Evolutionary conservation across 2,797 vertebrate genomes (phyloP).

Genomic region (Saxicola maurus): DNA sequence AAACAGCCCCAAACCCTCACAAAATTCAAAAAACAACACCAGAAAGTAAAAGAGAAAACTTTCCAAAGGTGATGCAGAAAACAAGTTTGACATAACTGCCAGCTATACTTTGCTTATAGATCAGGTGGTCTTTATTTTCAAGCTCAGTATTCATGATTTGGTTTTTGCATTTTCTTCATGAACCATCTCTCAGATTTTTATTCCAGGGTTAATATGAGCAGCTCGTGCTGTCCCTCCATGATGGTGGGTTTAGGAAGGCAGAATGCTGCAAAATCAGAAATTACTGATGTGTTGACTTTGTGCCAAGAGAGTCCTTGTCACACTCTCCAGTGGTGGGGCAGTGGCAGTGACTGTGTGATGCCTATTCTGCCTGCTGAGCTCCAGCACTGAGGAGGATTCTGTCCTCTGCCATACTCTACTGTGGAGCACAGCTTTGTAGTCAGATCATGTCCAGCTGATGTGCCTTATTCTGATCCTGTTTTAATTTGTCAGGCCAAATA

Average conservation of each 20-base stretch:
- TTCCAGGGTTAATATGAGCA: neutral
- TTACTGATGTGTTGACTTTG: neutral
- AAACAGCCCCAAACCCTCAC: neutral
- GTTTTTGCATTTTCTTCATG: neutral
- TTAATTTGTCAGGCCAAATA: neutral
- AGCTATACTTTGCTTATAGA: neutral
- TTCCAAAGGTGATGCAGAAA: neutral
- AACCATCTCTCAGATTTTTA: neutral
- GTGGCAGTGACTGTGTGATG: neutral
- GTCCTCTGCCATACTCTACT: neutral
- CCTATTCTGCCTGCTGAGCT: neutral
- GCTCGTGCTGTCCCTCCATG: neutral
- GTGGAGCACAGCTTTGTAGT: neutral
- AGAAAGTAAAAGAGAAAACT: neutral
- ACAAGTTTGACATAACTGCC: neutral
- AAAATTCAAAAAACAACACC: accelerated
- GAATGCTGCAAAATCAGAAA: neutral
- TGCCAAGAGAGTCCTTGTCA: neutral
- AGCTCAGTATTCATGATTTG: neutral
- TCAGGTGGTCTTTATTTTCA: neutral
- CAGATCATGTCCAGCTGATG: neutral
- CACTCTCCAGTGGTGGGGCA: accelerated
- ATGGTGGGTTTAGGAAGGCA: neutral
- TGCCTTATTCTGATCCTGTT: accelerated
- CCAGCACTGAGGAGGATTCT: neutral